Evolutionary conservation across 1,140 invertebrate species (phyloP).

Genomic region (Arctopsyche grandis): DNA sequence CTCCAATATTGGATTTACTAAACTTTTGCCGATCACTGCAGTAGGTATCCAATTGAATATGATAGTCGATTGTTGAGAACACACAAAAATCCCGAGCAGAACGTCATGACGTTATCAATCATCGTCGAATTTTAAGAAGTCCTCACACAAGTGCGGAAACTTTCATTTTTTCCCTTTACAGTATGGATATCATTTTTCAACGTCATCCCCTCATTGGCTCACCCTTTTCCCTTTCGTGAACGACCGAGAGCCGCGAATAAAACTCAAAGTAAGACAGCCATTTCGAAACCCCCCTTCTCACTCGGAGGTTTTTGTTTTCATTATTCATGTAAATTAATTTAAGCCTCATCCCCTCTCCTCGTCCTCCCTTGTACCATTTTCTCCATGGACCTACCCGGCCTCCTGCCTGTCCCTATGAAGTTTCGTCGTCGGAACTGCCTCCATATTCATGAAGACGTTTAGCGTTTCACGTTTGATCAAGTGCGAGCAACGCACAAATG

Average conservation of each 20-base stretch:
- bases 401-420: background rate
- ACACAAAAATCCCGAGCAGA: background rate
- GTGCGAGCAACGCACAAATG: conserved; percentile 28
- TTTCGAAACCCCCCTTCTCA: conserved; percentile 21
- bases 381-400: too few species aligned
- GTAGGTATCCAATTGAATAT: too few species aligned
- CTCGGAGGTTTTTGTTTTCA: conserved; percentile 44
- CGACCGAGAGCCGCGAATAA: conserved; percentile 39
- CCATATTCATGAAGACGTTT: conserved; percentile 49
- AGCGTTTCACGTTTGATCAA: conserved; percentile 23
- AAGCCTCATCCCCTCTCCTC: conserved; percentile 7
- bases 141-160: too few species aligned
- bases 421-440: background rate
- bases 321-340: conserved; percentile 51
- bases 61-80: too few species aligned
- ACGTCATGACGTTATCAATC: background rate
- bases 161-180: background rate
- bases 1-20: too few species aligned
- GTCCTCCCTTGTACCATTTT: too few species aligned
- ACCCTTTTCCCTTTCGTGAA: background rate
- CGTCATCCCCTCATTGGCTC: background rate
- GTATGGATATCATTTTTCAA: conserved; percentile 11
- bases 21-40: too few species aligned
- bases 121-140: too few species aligned
- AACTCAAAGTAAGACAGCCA: conserved; percentile 49